Evolutionary conservation across 1,140 invertebrate species (phyloP).

Genomic region (Coenobita brevimanus): DNA sequence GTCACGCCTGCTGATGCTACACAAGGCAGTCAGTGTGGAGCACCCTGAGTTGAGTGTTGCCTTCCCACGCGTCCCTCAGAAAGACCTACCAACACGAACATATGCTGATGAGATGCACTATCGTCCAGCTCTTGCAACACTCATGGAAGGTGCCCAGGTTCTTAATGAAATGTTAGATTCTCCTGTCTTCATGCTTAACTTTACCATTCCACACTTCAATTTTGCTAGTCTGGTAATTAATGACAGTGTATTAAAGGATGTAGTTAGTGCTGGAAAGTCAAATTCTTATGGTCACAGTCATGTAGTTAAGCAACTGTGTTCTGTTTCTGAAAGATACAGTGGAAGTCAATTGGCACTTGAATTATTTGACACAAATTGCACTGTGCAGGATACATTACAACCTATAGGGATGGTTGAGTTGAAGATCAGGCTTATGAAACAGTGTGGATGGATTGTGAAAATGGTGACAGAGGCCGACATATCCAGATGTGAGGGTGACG

Average conservation of each 20-base stretch:
- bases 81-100: slow-evolving; percentile 26
- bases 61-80: neutral
- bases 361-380: slow-evolving; percentile 22
- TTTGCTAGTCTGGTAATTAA: slow-evolving; percentile 41
- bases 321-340: neutral
- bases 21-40: slow-evolving; percentile 29
- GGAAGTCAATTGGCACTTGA: slow-evolving; percentile 21
- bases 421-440: slow-evolving; percentile 29
- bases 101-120: slow-evolving; percentile 27
- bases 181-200: slow-evolving; percentile 31
- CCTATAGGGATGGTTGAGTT: slow-evolving; percentile 31
- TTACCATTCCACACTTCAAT: slow-evolving; percentile 32
- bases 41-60: slow-evolving; percentile 16
- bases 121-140: slow-evolving; percentile 26
- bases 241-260: neutral
- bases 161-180: slow-evolving; percentile 32
- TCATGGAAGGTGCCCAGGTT: slow-evolving; percentile 38
- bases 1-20: slow-evolving; percentile 25
- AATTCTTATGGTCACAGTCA: neutral
- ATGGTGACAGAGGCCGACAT: neutral
- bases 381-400: neutral
- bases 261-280: neutral
- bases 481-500: slow-evolving; percentile 12
- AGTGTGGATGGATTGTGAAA: slow-evolving; percentile 30
- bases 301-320: slow-evolving; percentile 7